These are phyloP conservation scores for Gorsachius magnificus DNA, from an alignment of 2,797 vertebrate species.

Conservation along the genomic window DNA sequence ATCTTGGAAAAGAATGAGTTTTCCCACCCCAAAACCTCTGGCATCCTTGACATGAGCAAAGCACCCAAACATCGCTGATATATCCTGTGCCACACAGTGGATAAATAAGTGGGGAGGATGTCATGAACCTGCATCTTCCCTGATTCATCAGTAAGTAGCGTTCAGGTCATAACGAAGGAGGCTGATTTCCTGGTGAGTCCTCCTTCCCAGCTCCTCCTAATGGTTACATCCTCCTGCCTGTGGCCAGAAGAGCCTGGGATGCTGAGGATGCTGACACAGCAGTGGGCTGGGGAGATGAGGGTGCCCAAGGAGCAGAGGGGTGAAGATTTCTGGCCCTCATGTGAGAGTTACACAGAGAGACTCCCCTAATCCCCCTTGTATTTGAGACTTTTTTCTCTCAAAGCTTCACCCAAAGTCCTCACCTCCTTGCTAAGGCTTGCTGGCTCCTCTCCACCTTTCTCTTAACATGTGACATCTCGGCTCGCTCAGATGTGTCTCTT, in stretches of 20 bases:
- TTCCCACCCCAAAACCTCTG: neutral
- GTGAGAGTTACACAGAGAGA: neutral
- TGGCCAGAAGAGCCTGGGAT: neutral
- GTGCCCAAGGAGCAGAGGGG: no score
- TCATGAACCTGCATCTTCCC: neutral
- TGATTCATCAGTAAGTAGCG: constrained; percentile 46
- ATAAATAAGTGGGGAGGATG: neutral
- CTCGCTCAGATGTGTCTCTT: neutral
- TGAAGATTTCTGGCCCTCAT: neutral
- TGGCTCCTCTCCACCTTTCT: neutral
- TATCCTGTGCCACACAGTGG: neutral
- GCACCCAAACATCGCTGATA: neutral
- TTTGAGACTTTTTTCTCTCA: neutral
- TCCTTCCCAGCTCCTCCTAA: neutral
- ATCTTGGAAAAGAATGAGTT: neutral
- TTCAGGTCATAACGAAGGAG: neutral
- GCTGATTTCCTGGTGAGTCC: constrained; percentile 33
- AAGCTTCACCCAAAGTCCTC: neutral
- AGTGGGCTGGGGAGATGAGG: neutral
- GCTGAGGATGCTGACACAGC: neutral
- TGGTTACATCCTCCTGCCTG: neutral
- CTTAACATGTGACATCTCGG: accelerated
- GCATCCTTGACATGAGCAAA: neutral
- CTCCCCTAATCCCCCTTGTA: neutral
- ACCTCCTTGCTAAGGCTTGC: neutral